Conservation (phyloP, 2,797 vertebrate genomes). For the Sarcoramphus papa region DNA sequence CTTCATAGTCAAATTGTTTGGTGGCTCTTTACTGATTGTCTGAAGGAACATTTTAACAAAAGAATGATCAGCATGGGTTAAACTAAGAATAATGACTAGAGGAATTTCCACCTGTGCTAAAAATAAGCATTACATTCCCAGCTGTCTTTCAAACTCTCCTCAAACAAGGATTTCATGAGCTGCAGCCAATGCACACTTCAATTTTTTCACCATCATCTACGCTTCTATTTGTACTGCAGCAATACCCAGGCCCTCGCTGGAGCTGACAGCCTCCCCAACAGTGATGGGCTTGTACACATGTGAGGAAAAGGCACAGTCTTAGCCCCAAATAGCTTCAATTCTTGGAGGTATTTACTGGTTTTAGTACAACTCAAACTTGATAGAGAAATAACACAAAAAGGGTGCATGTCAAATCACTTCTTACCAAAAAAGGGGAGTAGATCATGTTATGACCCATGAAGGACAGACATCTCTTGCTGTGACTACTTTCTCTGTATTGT, state of each 20-base stretch:
- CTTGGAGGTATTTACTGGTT: not conserved
- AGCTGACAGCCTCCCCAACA: not conserved
- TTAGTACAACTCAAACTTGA: not conserved
- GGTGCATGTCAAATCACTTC: not conserved
- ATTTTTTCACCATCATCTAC: not conserved
- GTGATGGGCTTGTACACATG: not conserved
- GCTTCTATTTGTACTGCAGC: not conserved
- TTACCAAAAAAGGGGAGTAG: not conserved
- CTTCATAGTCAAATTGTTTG: not conserved
- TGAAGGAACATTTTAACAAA: not conserved
- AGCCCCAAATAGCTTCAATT: not conserved
- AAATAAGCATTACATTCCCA: conserved; percentile 22
- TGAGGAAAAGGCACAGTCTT: not conserved
- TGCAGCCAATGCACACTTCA: not conserved
- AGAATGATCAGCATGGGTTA: not conserved
- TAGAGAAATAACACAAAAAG: not conserved
- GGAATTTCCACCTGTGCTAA: conserved; percentile 41
- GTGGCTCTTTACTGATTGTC: not conserved
- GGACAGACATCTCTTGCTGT: not conserved
- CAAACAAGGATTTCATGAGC: not conserved
- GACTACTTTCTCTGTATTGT: not conserved
- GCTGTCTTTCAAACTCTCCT: conserved; percentile 5
- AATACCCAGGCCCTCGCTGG: not conserved
- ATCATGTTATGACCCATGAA: not conserved
- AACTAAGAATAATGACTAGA: not conserved